Evolutionary conservation across 2,888 invertebrate genomes (phyloP).

Genomic region (Phasia obesa): DNA sequence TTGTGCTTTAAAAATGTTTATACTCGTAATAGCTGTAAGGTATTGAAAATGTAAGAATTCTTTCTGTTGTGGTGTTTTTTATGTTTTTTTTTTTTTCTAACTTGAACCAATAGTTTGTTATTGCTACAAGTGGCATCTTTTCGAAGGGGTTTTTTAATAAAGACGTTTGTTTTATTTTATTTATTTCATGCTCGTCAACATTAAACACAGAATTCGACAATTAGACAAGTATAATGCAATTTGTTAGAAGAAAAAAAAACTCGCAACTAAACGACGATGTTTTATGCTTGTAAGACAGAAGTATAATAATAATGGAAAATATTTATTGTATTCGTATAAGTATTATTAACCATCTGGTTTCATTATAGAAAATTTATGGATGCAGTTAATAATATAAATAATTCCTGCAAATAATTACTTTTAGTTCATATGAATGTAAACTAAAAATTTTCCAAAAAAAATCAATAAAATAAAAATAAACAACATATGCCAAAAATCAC

Average conservation of each 20-base stretch:
- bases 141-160: conserved; percentile 49
- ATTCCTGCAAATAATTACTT: background rate
- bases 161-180: conserved; percentile 65
- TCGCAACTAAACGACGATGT: conserved; percentile 32
- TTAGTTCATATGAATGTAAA: too few relatives aligned
- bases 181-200: conserved; percentile 43
- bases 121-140: conserved; percentile 23
- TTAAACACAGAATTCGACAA: conserved; percentile 60
- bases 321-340: background rate
- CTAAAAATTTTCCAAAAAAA: too few relatives aligned
- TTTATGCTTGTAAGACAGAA: conserved; percentile 36
- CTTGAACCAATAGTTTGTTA: conserved; percentile 7
- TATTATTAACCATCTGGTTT: conserved; percentile 45
- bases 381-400: conserved; percentile 33
- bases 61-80: background rate
- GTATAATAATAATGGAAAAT: conserved; percentile 25
- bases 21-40: conserved; percentile 44
- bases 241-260: conserved; percentile 25
- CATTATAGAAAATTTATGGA: conserved; percentile 45
- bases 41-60: conserved; percentile 39
- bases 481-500: too few relatives aligned
- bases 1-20: conserved; percentile 55
- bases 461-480: too few relatives aligned
- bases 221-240: conserved; percentile 56
- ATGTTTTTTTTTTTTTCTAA: conserved; percentile 12